Base-by-base conservation (phyloP, 2,113 vertebrate genomes). In the Tyto alba region DNA sequence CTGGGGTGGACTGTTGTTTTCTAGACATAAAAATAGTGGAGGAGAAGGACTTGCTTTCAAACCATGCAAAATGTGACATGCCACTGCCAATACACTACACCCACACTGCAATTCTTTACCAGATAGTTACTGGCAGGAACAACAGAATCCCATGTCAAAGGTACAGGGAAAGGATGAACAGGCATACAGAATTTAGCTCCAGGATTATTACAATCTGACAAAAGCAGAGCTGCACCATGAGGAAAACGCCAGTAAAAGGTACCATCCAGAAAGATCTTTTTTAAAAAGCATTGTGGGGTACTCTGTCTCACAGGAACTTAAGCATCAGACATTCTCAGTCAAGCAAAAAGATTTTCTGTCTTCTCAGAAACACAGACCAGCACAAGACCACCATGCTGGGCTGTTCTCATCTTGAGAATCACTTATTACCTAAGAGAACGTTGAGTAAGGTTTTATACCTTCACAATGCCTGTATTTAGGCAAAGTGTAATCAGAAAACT, bases 1-100 rank as follows among this genome's bases (percentile, higher is more conserved):
- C n/a, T 80, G 98, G 4, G 98, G 98, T 60, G 98, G 98, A 72
- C 89, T 98, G 89, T 97, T 98, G 47, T 88, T 96, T 96, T 98
- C 99, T 99, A 97, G 84, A 83, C 86, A 96, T 55, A 93, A 93
- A 97, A 94, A 94, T 3, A 98, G 56, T 55, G 79, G 93, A 88
- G 73, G 74, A 96, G 92, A 96, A 87, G 82, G 68, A 96, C 53
- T 88, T 83, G 48, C 76, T 92, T 89, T 95, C 87, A 92, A 96
- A 93, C 95, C 41, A 48, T 29, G 26, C 17, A 6, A 48, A 41
- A 73, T 17, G 40, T 85, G 40, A 87, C 20, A 47, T 23, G n/a
- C 45, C n/a, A 45, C 16, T 82, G 21, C 30, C 67, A 83, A 56
- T 15, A 78, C n/a, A 90, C 38, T 15, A 78, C n/a, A 90, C 38